Base-by-base conservation (phyloP, 2,113 vertebrate genomes). In the Piaya cayana region DNA sequence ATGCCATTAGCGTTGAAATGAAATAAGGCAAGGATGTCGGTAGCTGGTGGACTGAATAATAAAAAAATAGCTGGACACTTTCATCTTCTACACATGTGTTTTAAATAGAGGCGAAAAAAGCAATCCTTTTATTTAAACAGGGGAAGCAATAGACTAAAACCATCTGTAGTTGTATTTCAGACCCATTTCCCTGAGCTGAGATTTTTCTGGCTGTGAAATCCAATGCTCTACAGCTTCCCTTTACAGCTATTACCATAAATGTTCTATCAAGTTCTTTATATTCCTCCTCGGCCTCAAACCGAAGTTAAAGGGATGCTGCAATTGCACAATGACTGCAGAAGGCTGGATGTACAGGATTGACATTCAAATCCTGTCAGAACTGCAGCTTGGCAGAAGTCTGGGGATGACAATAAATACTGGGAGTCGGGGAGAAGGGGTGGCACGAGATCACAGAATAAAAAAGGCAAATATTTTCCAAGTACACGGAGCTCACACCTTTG, bases 21-120 rank as follows among this genome's bases (percentile, higher is more conserved):
- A 96, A 96, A 96, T 92, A 89, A 96, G 90, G 88, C 90, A 95
- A 96, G 95, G 96, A 96, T 96, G 95, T 97, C 95, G 8, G 88
- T 37, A 86, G 95, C 88, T 82, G 93, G 93, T 96, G 86, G 95
- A 96, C 90, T 94, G 96, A 95, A 97, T 96, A 97, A 97, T 96
- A 96, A 96, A 97, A 96, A 97, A 96, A 96, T 96, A 95, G 95
- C 95, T 92, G 95, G 96, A 94, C 95, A 89, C 96, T 97, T 97
- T 97, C 90, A 97, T 97, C 96, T 96, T 72, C 96, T 47, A 94
- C 95, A 93, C 95, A 27, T 81, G 94, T 96, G 95, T 97, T 97
- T 97, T 96, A 96, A 97, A 97, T 96, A 96, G 92, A 95, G 96
- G 92, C 93, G 90, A 95, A 88, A 95, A 93, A 96, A 96, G 95